Evolutionary conservation across 2,888 invertebrate genomes (phyloP).

Genomic region (Carpatolechia fugitivella): DNA sequence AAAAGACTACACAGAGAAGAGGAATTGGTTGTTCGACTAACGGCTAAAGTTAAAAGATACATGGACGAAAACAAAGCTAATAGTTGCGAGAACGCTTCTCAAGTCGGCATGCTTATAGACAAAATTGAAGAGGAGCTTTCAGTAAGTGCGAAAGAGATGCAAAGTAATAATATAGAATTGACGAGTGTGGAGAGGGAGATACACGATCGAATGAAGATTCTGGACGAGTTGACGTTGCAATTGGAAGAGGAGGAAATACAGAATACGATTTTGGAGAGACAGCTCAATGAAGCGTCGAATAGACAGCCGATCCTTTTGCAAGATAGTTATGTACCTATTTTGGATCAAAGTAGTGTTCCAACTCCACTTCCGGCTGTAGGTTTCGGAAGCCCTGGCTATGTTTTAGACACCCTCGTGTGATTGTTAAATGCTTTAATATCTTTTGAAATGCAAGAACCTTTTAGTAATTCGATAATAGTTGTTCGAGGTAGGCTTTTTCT

Average conservation of each 20-base stretch:
- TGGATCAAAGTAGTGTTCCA: constrained; percentile 46
- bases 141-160: constrained; percentile 73
- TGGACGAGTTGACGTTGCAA: constrained; percentile 76
- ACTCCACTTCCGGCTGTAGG: constrained; percentile 18
- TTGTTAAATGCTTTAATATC: constrained; percentile 24
- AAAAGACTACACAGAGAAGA: constrained; percentile 86
- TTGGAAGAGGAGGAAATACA: constrained; percentile 73
- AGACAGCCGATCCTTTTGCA: constrained; percentile 67
- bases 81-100: constrained; percentile 69
- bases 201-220: constrained; percentile 71
- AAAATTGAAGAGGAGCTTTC: constrained; percentile 76
- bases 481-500: too few species aligned
- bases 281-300: constrained; percentile 67
- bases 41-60: constrained; percentile 81
- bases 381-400: constrained; percentile 48
- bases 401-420: constrained; percentile 74
- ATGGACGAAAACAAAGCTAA: constrained; percentile 73
- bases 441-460: neutral
- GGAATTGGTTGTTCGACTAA: constrained; percentile 83
- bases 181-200: constrained; percentile 73
- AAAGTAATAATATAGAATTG: constrained; percentile 71
- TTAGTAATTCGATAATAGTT: neutral
- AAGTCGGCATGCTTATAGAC: constrained; percentile 68
- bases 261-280: constrained; percentile 69
- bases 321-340: constrained; percentile 69